Evolutionary conservation across 2,113 vertebrate genomes (phyloP).

Genomic region (Macrotus californicus): DNA sequence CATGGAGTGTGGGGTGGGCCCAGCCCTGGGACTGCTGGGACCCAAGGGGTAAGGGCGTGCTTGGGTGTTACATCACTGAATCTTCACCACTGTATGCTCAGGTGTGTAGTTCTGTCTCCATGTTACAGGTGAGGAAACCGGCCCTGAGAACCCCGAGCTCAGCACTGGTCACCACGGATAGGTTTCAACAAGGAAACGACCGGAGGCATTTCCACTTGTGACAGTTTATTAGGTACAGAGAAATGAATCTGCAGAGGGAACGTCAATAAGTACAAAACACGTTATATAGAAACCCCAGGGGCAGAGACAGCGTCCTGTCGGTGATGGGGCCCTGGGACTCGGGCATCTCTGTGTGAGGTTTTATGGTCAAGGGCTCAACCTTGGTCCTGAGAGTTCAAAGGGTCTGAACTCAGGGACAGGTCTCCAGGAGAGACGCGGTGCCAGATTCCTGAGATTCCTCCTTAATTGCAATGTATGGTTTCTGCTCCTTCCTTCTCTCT

Average conservation of each 20-base stretch:
- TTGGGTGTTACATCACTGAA: neutral
- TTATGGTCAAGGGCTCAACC: neutral
- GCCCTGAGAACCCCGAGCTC: neutral
- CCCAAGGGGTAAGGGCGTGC: neutral
- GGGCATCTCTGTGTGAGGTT: neutral
- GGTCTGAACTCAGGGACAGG: neutral
- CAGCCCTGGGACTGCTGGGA: neutral
- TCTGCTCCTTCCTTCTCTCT: neutral
- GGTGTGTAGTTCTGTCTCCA: neutral
- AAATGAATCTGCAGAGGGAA: slow-evolving; percentile 32
- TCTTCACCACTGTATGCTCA: neutral
- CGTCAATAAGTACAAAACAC: slow-evolving; percentile 56
- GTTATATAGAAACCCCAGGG: neutral
- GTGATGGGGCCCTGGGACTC: neutral
- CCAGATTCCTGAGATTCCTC: slow-evolving; percentile 49
- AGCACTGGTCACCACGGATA: accelerated
- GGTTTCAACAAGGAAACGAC: neutral
- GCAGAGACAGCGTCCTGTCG: neutral
- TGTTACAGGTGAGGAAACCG: slow-evolving; percentile 8
- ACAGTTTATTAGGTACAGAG: slow-evolving; percentile 69
- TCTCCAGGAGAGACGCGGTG: neutral
- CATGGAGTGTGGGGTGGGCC: accelerated
- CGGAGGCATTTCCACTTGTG: neutral
- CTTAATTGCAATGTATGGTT: slow-evolving; percentile 13
- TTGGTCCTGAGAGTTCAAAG: neutral